phyloP scores from a whole-genome alignment of 2,113 vertebrate species.

The Seriola dumerili region DNA sequence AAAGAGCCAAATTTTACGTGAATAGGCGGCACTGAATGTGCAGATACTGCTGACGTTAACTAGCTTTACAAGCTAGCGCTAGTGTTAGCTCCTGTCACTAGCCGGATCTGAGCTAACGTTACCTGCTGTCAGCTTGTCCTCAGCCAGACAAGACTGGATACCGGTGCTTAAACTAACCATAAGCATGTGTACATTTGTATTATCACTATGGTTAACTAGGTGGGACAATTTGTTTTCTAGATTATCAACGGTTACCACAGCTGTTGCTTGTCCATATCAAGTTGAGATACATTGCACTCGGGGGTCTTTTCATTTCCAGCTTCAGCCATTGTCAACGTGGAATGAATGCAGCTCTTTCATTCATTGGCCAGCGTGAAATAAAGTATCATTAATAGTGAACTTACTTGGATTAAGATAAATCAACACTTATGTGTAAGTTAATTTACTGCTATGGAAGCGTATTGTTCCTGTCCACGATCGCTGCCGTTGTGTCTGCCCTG shows the following conservation, averaged over 20 bases:
- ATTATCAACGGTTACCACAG: not conserved
- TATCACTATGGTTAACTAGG: not conserved
- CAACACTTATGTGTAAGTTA: rapidly evolving
- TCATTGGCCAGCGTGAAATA: too few species aligned
- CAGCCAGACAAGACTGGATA: not conserved
- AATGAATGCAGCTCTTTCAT: not conserved
- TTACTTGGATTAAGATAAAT: not conserved
- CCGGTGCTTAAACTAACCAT: rapidly evolving
- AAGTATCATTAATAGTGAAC: not conserved
- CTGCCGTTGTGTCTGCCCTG: not conserved
- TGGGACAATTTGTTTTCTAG: not conserved
- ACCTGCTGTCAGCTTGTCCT: constrained; percentile 45
- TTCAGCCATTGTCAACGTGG: constrained; percentile 60
- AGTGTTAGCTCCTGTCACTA: constrained; percentile 56
- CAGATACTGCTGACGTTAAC: constrained; percentile 66
- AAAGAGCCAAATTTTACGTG: not conserved
- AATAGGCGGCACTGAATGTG: not conserved
- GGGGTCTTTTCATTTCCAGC: constrained; percentile 21
- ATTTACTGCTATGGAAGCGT: not conserved
- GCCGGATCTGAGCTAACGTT: constrained; percentile 46
- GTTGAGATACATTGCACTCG: not conserved
- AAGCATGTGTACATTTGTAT: rapidly evolving
- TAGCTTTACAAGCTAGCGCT: constrained; percentile 55
- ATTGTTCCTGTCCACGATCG: not conserved
- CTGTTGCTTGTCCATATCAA: not conserved